Percentiles rank a stretch among this genome's conserved stretches.
Evolutionary conservation across 2,888 invertebrate genomes (phyloP).

Genomic region (Lumbricus terrestris): DNA sequence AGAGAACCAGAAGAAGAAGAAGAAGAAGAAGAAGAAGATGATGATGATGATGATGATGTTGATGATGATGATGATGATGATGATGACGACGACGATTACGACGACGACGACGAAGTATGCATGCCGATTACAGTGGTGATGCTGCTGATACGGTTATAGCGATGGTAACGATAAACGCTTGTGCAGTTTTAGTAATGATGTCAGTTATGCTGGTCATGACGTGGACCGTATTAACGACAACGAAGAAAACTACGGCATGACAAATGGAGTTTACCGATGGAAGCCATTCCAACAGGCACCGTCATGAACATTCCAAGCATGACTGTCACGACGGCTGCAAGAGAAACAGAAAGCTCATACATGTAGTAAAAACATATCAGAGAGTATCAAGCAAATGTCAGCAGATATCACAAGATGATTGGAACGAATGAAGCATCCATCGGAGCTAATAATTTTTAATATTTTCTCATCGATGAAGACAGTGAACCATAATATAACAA

Average conservation of each 20-base stretch:
- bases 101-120: no score
- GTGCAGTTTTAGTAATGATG: background rate
- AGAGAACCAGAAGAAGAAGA: no score
- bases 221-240: background rate
- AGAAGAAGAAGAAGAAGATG: no score
- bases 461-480: no score
- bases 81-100: no score
- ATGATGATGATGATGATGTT: no score
- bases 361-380: background rate
- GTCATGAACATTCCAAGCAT: slow-evolving; percentile 45
- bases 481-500: background rate
- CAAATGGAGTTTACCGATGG: slow-evolving; percentile 44
- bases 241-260: background rate
- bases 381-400: background rate
- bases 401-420: background rate
- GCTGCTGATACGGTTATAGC: background rate
- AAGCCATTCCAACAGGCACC: slow-evolving; percentile 49
- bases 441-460: background rate
- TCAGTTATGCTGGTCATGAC: background rate
- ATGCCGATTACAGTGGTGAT: no score
- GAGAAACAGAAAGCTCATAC: slow-evolving; percentile 9
- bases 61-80: no score
- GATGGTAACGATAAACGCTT: background rate
- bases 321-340: slow-evolving; percentile 48
- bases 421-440: background rate